Evolutionary conservation across 2,888 invertebrate genomes (phyloP), one percentile per base, ranked within the genome.

Genomic region (Stenurella melanura): DNA sequence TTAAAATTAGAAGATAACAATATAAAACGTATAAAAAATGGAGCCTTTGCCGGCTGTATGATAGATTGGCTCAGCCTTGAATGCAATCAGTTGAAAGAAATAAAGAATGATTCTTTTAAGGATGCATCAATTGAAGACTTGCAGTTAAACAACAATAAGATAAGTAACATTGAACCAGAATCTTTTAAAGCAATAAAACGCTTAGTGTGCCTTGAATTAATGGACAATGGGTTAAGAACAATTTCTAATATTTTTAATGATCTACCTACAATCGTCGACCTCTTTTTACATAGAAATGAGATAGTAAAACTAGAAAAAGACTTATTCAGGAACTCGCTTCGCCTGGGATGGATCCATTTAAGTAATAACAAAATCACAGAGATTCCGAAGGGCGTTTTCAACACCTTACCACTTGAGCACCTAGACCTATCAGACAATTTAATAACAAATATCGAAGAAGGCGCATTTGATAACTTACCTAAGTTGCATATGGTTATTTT

Each of bases 391-490:
- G 60, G 26, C 1, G 17, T 19, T 67, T 67, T 67, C n/a, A 9
- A 21, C 18, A 67, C 26, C 7, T 21, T 67, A 21, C 42, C 15
- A 21, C 50, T 67, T 15, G 19, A 54, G 38, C 26, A 26, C n/a
- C 19, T 67, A 21, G 50, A 42, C 19, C 42, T 67, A 42, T 54
- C 67, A 50, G n/a, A 54, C 5, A 67, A 67, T 54, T 1, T 18
- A 50, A 67, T 67, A 21, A 50, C 21, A 54, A 19, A 67, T n/a
- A 67, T 67, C 11, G 67, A 67, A 50, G 54, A 21, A 67, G 67
- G 67, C 7, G 54, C 54, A 18, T 67, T 67, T 19, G 67, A 67
- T 0, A 54, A 54, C 11, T 18, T 54, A 26, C 18, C 67, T 2
- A n/a, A 54, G 15, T n/a, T 67, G 19, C 7, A 21, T 12, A 19